Conservation (phyloP, 1,140 invertebrate genomes). For the Geopemphigus sp. region DNA sequence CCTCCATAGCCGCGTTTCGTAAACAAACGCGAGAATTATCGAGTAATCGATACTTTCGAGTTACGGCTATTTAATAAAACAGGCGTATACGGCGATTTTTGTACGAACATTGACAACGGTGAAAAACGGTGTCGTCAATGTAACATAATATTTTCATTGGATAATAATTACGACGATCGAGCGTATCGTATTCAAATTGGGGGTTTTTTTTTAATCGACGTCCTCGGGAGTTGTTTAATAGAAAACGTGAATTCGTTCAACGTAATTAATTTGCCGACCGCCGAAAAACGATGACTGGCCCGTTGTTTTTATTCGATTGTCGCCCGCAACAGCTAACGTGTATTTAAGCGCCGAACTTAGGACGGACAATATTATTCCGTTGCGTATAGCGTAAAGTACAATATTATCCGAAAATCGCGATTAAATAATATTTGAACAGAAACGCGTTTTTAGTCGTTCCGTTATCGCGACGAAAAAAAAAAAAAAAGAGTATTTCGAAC, state of each 20-base stretch:
- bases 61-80: background rate
- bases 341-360: too few relatives aligned
- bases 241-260: constrained; percentile 10
- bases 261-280: background rate
- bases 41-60: background rate
- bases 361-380: background rate
- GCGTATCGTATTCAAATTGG: too few relatives aligned
- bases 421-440: too few relatives aligned
- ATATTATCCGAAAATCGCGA: too few relatives aligned
- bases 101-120: background rate
- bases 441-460: too few relatives aligned
- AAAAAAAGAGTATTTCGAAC: too few relatives aligned
- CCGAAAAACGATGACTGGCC: constrained; percentile 1
- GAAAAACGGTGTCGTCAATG: background rate
- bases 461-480: too few relatives aligned
- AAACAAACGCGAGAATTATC: too few relatives aligned
- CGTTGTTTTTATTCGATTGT: too few relatives aligned
- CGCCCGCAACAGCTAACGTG: too few relatives aligned
- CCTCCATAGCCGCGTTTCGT: too few relatives aligned
- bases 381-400: too few relatives aligned
- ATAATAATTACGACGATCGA: constrained; percentile 3
- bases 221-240: background rate
- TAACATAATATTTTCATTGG: background rate
- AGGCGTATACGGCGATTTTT: background rate
- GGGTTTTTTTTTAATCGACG: constrained; percentile 14